Percentiles rank a stretch among this genome's conserved stretches.
Evolutionary conservation across 2,797 vertebrate genomes (phyloP).

Genomic region (Limnodromus scolopaceus): DNA sequence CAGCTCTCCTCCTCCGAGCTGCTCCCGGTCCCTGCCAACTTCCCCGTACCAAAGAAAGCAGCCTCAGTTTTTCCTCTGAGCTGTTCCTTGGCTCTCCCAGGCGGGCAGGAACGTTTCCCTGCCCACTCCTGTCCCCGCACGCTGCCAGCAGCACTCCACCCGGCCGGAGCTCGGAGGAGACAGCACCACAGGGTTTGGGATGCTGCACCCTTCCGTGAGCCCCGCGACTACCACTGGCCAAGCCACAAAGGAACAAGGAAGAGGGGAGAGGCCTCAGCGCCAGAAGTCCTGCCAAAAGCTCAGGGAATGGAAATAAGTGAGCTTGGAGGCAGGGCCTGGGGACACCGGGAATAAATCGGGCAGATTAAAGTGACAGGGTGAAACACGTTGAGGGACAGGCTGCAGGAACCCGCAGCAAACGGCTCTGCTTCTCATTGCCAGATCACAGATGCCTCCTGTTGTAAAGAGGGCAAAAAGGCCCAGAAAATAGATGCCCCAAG

Average conservation of each 20-base stretch:
- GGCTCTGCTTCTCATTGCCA: not conserved
- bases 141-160: not conserved
- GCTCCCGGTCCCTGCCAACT: not conserved
- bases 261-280: not conserved
- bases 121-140: accelerated
- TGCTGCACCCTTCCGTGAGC: not conserved
- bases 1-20: not conserved
- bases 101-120: not conserved
- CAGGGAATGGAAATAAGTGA: not conserved
- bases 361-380: not conserved
- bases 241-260: not conserved
- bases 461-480: not conserved
- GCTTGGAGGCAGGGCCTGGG: not conserved
- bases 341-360: accelerated
- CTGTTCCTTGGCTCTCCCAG: constrained; percentile 42
- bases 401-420: not conserved
- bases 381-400: not conserved
- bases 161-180: accelerated
- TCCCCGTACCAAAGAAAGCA: not conserved
- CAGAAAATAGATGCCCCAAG: accelerated
- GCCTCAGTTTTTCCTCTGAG: constrained; percentile 59
- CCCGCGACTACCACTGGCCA: not conserved
- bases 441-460: not conserved
- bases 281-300: not conserved
- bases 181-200: not conserved